phyloP scores from a whole-genome alignment of 2,888 invertebrate genomes.

The Sisyra nigra region DNA sequence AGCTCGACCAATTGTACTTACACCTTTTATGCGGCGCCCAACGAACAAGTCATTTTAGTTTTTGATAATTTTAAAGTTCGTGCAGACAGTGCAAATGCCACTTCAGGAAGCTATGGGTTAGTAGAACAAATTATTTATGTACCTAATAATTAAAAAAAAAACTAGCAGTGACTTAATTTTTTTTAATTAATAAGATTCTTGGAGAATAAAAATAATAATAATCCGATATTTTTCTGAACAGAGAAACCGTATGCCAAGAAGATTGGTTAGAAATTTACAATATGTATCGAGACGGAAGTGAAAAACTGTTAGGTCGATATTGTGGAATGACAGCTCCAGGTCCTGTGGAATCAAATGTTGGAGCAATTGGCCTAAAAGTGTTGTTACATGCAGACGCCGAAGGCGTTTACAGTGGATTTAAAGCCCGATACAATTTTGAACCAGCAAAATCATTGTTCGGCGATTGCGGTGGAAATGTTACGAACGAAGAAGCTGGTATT shows the following conservation, averaged over 20 bases:
- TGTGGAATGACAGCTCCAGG: slow-evolving; percentile 86
- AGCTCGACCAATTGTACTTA: slow-evolving; percentile 90
- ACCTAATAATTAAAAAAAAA: slow-evolving; percentile 2
- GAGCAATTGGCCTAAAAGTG: slow-evolving; percentile 75
- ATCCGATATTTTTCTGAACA: slow-evolving; percentile 20
- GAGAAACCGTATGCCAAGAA: slow-evolving; percentile 65
- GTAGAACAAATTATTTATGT: slow-evolving; percentile 12
- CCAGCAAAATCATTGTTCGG: slow-evolving; percentile 73
- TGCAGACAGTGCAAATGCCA: slow-evolving; percentile 63
- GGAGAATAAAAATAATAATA: too few species aligned
- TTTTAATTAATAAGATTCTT: too few species aligned
- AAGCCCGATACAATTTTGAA: slow-evolving; percentile 89
- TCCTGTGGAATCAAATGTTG: slow-evolving; percentile 82
- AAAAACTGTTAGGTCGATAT: slow-evolving; percentile 64
- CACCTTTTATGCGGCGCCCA: slow-evolving; percentile 69
- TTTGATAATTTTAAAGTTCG: slow-evolving; percentile 86
- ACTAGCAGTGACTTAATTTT: background rate
- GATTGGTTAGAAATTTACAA: slow-evolving; percentile 93
- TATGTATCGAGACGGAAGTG: slow-evolving; percentile 65
- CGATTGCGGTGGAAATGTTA: slow-evolving; percentile 87
- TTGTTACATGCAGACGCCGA: slow-evolving; percentile 77
- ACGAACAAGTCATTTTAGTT: slow-evolving; percentile 79
- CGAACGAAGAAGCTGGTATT: slow-evolving; percentile 63
- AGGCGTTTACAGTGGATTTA: slow-evolving; percentile 87
- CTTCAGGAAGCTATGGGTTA: slow-evolving; percentile 60